Percentiles rank a stretch among this genome's conserved stretches.
These are phyloP conservation scores for Archaeoteleia sp. DNA, from an alignment of 2,888 invertebrate species.

Conservation along the genomic window DNA sequence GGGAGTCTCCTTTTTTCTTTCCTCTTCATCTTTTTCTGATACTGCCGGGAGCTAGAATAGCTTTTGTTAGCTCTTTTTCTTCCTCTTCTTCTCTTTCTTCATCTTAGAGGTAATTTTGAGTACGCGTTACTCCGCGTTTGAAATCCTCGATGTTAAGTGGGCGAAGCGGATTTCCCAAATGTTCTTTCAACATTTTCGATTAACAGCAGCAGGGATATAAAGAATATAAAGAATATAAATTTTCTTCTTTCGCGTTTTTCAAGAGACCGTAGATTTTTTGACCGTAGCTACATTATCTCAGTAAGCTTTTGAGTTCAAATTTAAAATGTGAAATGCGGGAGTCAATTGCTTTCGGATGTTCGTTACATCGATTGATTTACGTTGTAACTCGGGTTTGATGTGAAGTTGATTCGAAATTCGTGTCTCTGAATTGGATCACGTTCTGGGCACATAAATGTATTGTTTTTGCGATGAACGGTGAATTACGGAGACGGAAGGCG, in stretches of 20 bases:
- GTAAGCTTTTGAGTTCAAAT: neutral
- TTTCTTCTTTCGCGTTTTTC: slow-evolving; percentile 1
- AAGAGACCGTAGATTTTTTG: slow-evolving; percentile 3
- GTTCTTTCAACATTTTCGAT: neutral
- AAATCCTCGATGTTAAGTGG: slow-evolving; percentile 4
- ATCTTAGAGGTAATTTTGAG: slow-evolving; percentile 17
- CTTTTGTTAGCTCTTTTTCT: slow-evolving; percentile 19
- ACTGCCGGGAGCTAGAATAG: slow-evolving; percentile 17
- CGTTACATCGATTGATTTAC: too few species aligned
- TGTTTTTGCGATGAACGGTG: slow-evolving; percentile 42
- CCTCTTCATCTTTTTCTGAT: slow-evolving; percentile 13
- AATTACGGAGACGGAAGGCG: slow-evolving; percentile 43
- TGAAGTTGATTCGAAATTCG: slow-evolving; percentile 39
- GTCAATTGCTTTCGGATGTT: too few species aligned
- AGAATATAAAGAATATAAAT: neutral
- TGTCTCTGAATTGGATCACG: slow-evolving; percentile 41
- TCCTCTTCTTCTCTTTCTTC: neutral
- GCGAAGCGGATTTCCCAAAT: slow-evolving; percentile 6
- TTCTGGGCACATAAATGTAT: slow-evolving; percentile 33
- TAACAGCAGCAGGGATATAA: slow-evolving; percentile 2
- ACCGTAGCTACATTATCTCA: too few species aligned
- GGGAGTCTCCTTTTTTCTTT: slow-evolving; percentile 23
- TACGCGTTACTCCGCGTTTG: slow-evolving; percentile 5
- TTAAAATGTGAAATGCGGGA: too few species aligned
- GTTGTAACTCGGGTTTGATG: slow-evolving; percentile 13